These are phyloP conservation scores for Gopherus evgoodei DNA, from an alignment of 2,113 vertebrate species.

Conservation along the genomic window DNA sequence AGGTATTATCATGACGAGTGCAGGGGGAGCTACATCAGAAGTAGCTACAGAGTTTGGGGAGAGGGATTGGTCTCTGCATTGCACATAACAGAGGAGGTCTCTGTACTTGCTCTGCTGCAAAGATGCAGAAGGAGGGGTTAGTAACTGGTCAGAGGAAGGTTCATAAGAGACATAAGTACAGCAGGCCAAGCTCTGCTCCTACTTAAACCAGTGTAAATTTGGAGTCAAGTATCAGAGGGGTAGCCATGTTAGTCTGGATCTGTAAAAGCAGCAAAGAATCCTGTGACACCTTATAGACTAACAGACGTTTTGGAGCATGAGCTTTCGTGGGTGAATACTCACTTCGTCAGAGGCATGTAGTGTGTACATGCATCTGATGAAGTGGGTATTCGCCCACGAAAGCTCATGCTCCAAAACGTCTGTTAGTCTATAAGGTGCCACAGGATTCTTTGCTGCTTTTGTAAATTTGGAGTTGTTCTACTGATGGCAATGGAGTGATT, in stretches of 20 bases:
- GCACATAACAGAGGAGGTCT: not conserved
- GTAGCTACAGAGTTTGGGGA: not conserved
- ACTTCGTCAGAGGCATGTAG: too few relatives aligned
- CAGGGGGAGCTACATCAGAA: not conserved
- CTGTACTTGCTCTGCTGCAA: not conserved
- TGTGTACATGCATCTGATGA: too few relatives aligned
- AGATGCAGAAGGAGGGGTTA: not conserved
- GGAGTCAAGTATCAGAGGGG: not conserved
- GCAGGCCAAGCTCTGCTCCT: not conserved
- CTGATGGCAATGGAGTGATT: not conserved
- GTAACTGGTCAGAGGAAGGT: not conserved
- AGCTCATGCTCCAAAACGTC: too few relatives aligned
- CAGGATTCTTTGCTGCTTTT: too few relatives aligned
- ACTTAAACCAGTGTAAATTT: not conserved
- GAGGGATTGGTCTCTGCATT: not conserved
- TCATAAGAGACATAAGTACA: not conserved
- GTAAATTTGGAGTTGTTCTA: not conserved
- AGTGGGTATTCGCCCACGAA: too few relatives aligned
- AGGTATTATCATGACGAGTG: not conserved
- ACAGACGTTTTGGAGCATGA: too few relatives aligned
- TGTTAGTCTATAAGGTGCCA: too few relatives aligned
- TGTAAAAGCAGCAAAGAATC: too few relatives aligned
- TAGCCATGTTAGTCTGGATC: too few relatives aligned
- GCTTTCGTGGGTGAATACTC: too few relatives aligned
- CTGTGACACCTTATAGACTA: too few relatives aligned